Evolutionary conservation across 2,113 vertebrate genomes (phyloP), one percentile per base, ranked within the genome.

Genomic region (Alligator mississippiensis): DNA sequence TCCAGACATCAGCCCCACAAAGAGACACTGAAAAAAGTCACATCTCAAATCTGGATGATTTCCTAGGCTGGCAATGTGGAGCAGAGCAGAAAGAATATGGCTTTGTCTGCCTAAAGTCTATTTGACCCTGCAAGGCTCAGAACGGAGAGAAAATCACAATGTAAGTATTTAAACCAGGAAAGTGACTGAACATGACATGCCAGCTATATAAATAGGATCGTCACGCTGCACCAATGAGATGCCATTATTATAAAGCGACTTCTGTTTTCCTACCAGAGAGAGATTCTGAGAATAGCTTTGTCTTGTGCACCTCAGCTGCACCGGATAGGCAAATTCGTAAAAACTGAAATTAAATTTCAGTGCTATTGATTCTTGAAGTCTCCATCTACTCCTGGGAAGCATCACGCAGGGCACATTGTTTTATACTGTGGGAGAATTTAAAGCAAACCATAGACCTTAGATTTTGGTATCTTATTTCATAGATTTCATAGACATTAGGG

Each of bases 41-140:
- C 3, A n/a, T 61, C n/a, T n/a, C 18, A 21, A 79, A 34, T 15
- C n/a, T 0, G 0, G 24, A 74, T 57, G 34, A 27, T 61, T 93
- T 58, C 38, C 79, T 25, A 14, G 6, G 6, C 81, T 0, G 0
- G 75, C 55, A 63, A 60, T 0, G 0, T 60, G 9, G 59, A 4
- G 63, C 0, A 0, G 55, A 66, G 62, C 59, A 0, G 59, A 0
- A 58, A 89, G 85, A 86, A 38, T 18, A 1, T 24, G 3, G 85
- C 63, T 94, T 90, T 85, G 80, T 66, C 30, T 47, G 74, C 38
- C 57, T 19, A 17, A 38, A 90, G 82, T 72, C 79, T 22, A 8
- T 74, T 15, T 76, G 90, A 89, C 75, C 93, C 94, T 72, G 77
- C 38, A 14, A 64, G 59, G 66, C 62, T 77, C 88, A 2, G 13